Conservation (phyloP, 1,140 invertebrate genomes). For the Sweltsa coloradensis region DNA sequence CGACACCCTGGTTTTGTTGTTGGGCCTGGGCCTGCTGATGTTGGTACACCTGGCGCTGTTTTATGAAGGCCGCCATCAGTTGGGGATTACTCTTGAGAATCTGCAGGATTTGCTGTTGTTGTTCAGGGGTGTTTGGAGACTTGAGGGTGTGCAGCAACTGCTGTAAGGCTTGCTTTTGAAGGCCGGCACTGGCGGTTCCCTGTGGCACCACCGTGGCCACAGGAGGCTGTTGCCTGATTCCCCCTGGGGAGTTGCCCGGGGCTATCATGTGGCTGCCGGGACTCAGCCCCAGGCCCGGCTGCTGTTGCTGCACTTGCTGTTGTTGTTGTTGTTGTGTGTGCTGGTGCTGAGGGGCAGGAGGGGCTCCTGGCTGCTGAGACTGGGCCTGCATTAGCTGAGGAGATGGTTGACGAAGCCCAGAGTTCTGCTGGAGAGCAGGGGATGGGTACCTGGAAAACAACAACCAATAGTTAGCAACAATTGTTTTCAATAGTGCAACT, state of each 20-base stretch:
- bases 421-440: constrained; percentile 21
- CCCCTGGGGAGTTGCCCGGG: background rate
- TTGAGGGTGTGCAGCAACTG: constrained; percentile 82
- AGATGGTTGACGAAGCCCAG: constrained; percentile 32
- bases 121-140: constrained; percentile 79
- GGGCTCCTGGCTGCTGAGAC: constrained; percentile 14
- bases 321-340: constrained; percentile 31
- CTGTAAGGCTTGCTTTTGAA: constrained; percentile 71
- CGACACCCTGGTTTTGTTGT: constrained; percentile 25
- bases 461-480: no score
- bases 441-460: no score
- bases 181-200: constrained; percentile 20
- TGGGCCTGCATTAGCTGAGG: constrained; percentile 24
- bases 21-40: constrained; percentile 35
- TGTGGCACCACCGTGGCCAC: constrained; percentile 7
- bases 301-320: constrained; percentile 31
- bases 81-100: constrained; percentile 92
- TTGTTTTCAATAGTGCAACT: no score
- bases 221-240: constrained; percentile 1
- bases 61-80: constrained; percentile 93
- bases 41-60: constrained; percentile 61
- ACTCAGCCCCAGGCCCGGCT: constrained; percentile 20
- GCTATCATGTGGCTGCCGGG: constrained; percentile 5
- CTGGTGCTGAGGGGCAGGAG: constrained; percentile 32
- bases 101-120: constrained; percentile 83